These are phyloP conservation scores for Cenopis cana DNA, from an alignment of 2,888 invertebrate genomes.

Conservation along the genomic window DNA sequence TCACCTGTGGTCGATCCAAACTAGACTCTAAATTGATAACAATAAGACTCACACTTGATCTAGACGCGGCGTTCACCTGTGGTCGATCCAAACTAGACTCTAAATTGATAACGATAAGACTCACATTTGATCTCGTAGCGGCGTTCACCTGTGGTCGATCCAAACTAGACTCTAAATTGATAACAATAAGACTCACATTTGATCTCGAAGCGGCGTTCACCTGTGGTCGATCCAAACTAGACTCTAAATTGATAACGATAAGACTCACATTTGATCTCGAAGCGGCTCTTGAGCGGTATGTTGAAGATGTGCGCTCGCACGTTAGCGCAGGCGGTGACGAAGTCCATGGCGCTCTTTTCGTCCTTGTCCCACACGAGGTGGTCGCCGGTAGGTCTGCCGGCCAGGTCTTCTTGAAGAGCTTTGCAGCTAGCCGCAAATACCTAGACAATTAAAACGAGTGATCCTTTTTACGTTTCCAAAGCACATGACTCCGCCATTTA, in stretches of 20 bases:
- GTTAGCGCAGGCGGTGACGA: constrained; percentile 98
- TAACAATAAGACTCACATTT: no score
- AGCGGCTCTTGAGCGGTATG: constrained; percentile 94
- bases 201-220: no score
- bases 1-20: constrained; percentile 80
- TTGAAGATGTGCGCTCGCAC: constrained; percentile 95
- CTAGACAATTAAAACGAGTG: constrained; percentile 51
- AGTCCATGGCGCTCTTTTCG: constrained; percentile 96
- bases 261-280: constrained; percentile 95
- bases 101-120: no score
- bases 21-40: no score
- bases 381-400: constrained; percentile 83
- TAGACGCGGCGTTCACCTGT: no score
- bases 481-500: no score
- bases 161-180: no score
- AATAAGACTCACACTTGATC: constrained; percentile 99
- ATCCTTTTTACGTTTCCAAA: no score
- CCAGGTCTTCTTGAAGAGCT: constrained; percentile 86
- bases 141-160: no score
- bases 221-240: no score
- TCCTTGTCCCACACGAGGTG: constrained; percentile 99
- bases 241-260: background rate
- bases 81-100: no score
- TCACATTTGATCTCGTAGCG: no score
- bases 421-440: constrained; percentile 89